Evolutionary conservation across 2,113 vertebrate species (phyloP), one percentile per base, ranked within the genome.

Genomic region (Paramisgurnus dabryanus): DNA sequence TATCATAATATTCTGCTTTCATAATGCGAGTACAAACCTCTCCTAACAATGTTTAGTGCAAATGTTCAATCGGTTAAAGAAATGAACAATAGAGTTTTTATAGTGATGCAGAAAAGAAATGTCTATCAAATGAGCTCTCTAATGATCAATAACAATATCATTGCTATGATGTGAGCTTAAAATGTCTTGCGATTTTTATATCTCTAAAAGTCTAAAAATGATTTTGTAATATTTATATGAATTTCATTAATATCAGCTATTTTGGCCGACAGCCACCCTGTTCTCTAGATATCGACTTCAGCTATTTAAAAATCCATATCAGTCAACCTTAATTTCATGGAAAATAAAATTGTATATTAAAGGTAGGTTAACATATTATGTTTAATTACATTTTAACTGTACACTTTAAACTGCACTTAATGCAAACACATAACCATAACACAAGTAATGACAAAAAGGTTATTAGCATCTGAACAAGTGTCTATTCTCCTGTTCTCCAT

Each of bases 351-450:
- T 6, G 27, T 43, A 45, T 74, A 34, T 61, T 10, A 34, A 1
- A 60, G 18, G 57, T n/a, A 74, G 57, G 11, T 4, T 74, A 18
- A 45, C 41, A 47, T 47, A 22, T 3, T 60, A 15, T 8, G n/a
- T 41, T 61, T 41, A 74, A 61, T 61, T 74, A 64, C 12, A 58
- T 17, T 18, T n/a, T 6, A 8, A 64, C 57, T 4, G 43, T n/a
- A 49, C 18, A 22, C 9, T 17, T 64, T 43, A 47, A 63, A 64
- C 22, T 5, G n/a, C 17, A 58, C 10, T 9, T 43, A 43, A 10
- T 6, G 34, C 58, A 77, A 69, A 89, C 85, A 86, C 76, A 76
- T 84, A 85, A 86, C 47, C 73, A 60, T 86, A 82, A 83, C 76
- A 87, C 80, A 84, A 87, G 58, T 27, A 3, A 27, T 61, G 60